These are phyloP conservation scores for Oncorhynchus clarkii DNA, from an alignment of 2,113 vertebrate species.

Conservation along the genomic window DNA sequence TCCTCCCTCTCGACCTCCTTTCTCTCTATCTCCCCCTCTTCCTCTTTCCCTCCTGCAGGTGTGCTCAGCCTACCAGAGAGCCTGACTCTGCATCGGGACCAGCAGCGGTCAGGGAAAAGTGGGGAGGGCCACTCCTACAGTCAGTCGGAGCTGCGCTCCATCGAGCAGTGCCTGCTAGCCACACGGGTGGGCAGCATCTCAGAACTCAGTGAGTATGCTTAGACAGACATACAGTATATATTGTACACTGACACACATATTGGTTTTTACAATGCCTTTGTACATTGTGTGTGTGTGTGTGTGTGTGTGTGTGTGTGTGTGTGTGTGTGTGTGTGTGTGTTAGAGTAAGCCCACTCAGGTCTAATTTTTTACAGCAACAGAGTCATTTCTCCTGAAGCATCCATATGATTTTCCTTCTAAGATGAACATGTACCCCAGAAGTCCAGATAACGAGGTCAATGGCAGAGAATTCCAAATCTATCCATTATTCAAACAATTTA, in stretches of 20 bases:
- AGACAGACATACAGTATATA: constrained; percentile 61
- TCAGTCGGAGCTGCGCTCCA: constrained; percentile 86
- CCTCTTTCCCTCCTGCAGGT: constrained; percentile 80
- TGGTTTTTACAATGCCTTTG: constrained; percentile 4
- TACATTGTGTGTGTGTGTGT: neutral
- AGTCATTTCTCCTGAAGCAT: neutral
- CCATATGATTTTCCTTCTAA: neutral
- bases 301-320: constrained; percentile 2
- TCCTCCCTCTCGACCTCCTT: constrained; percentile 3
- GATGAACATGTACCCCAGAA: neutral
- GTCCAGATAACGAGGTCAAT: neutral
- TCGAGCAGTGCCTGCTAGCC: constrained; percentile 93
- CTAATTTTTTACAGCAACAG: neutral
- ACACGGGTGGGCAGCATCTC: constrained; percentile 94
- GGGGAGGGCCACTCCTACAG: constrained; percentile 82
- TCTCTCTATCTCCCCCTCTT: constrained; percentile 43
- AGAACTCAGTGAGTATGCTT: constrained; percentile 88
- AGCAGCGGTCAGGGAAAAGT: constrained; percentile 77
- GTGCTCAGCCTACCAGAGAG: constrained; percentile 86
- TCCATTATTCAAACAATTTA: neutral
- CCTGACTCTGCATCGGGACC: constrained; percentile 82
- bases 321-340: neutral
- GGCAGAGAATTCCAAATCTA: neutral
- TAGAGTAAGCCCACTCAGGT: neutral
- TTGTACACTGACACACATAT: constrained; percentile 45